Evolutionary conservation across 2,113 vertebrate species (phyloP).

Genomic region (Zapornia atra): DNA sequence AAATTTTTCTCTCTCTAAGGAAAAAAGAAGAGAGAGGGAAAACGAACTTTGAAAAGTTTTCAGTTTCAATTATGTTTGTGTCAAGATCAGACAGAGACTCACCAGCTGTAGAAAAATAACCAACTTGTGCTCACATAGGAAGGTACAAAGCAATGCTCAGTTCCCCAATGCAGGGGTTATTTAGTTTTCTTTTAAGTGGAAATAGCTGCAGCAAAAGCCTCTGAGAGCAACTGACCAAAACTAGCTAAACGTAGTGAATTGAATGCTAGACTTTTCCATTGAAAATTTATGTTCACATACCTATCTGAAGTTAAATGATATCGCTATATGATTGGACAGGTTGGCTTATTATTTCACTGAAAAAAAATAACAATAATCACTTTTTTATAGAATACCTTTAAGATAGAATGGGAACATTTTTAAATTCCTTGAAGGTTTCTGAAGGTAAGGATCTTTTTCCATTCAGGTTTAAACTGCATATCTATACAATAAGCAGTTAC

Average conservation of each 20-base stretch:
- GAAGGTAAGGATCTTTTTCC: neutral
- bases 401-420: neutral
- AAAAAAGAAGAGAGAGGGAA: neutral
- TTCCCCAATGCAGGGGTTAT: neutral
- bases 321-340: neutral
- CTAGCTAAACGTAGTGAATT: neutral
- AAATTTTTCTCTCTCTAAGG: neutral
- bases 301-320: neutral
- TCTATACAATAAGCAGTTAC: neutral
- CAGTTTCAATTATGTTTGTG: constrained; percentile 7
- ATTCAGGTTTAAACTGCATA: neutral
- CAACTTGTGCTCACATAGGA: neutral
- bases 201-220: neutral
- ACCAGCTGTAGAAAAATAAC: constrained; percentile 27
- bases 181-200: constrained; percentile 30
- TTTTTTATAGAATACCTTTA: neutral
- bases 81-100: neutral
- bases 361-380: neutral
- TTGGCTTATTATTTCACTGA: neutral
- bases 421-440: neutral
- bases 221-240: neutral
- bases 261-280: neutral
- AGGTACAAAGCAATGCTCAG: constrained; percentile 13
- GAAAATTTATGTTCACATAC: neutral
- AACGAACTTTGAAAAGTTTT: neutral